A percentile compares a stretch with the other conserved stretches of the same genome.
Evolutionary conservation across 2,888 invertebrate genomes (phyloP).

Genomic region (Ethmia dodecea): DNA sequence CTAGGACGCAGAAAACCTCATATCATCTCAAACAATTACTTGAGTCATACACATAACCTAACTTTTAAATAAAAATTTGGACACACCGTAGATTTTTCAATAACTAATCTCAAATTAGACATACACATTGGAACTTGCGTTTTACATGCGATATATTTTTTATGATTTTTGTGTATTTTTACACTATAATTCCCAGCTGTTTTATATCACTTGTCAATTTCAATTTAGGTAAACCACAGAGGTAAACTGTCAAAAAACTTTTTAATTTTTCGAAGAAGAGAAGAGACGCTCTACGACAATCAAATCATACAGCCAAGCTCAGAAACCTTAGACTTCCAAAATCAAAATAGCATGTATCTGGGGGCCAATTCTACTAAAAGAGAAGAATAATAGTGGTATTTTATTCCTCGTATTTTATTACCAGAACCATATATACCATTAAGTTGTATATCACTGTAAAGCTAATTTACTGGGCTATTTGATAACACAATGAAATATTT

Average conservation of each 20-base stretch:
- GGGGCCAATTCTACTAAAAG: too few species aligned
- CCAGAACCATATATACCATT: too few species aligned
- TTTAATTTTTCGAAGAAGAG: background rate
- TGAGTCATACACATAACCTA: constrained; percentile 61
- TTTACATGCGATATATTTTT: constrained; percentile 10
- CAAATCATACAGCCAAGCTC: too few species aligned
- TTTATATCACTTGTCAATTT: constrained; percentile 69
- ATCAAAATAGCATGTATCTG: too few species aligned
- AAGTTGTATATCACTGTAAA: too few species aligned
- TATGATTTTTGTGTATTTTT: constrained; percentile 16
- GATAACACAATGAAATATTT: too few species aligned
- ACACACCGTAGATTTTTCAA: constrained; percentile 6
- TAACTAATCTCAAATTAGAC: constrained; percentile 6
- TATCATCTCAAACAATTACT: constrained; percentile 40
- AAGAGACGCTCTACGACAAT: too few species aligned
- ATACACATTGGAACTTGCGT: constrained; percentile 8
- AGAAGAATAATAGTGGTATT: too few species aligned
- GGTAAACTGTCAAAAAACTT: constrained; percentile 9
- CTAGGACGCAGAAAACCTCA: constrained; percentile 46
- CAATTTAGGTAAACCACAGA: constrained; percentile 13
- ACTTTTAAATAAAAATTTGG: constrained; percentile 35
- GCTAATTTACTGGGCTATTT: too few species aligned
- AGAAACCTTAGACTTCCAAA: too few species aligned
- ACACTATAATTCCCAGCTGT: constrained; percentile 33
- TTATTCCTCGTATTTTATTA: too few species aligned